phyloP scores from a whole-genome alignment of 2,888 invertebrate genomes.

The Drosophila niveifrons region DNA sequence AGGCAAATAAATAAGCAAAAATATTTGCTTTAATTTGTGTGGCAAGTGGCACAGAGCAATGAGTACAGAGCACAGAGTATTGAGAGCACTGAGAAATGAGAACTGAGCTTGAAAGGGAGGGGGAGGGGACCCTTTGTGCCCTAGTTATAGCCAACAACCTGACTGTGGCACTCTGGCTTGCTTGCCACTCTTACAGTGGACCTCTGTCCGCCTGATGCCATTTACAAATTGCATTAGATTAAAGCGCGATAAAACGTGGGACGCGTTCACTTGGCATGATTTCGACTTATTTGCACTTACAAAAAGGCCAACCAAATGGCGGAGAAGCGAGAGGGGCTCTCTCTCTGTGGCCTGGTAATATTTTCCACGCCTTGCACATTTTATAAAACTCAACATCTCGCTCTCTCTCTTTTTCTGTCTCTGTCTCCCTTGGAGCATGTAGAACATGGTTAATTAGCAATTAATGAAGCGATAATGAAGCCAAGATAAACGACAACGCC shows the following conservation, averaged over 20 bases:
- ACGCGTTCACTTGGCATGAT: slow-evolving; percentile 77
- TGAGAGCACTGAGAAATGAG: too few relatives aligned
- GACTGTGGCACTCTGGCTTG: slow-evolving; percentile 2
- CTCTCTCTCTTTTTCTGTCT: not conserved
- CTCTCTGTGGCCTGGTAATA: slow-evolving; percentile 48
- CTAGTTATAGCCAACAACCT: slow-evolving; percentile 42
- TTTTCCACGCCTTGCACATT: slow-evolving; percentile 77
- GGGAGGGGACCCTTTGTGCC: slow-evolving; percentile 48
- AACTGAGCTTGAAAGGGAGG: too few relatives aligned
- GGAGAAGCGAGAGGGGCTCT: not conserved
- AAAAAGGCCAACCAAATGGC: slow-evolving; percentile 65
- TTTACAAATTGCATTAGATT: slow-evolving; percentile 81
- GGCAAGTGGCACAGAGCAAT: slow-evolving; percentile 38
- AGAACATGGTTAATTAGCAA: slow-evolving; percentile 84
- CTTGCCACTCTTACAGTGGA: not conserved
- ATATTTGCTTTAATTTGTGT: slow-evolving; percentile 76
- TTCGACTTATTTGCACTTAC: slow-evolving; percentile 79
- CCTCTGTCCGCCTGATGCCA: slow-evolving; percentile 50
- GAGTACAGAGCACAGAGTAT: not conserved
- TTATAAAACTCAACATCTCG: slow-evolving; percentile 52
- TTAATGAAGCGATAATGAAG: slow-evolving; percentile 85
- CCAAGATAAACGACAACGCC: slow-evolving; percentile 77
- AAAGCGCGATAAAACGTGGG: slow-evolving; percentile 72
- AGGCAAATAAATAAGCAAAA: slow-evolving; percentile 74
- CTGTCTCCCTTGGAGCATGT: slow-evolving; percentile 58